These are phyloP conservation scores for Oreohelix idahoensis DNA, from an alignment of 1,140 invertebrate species.

Conservation along the genomic window DNA sequence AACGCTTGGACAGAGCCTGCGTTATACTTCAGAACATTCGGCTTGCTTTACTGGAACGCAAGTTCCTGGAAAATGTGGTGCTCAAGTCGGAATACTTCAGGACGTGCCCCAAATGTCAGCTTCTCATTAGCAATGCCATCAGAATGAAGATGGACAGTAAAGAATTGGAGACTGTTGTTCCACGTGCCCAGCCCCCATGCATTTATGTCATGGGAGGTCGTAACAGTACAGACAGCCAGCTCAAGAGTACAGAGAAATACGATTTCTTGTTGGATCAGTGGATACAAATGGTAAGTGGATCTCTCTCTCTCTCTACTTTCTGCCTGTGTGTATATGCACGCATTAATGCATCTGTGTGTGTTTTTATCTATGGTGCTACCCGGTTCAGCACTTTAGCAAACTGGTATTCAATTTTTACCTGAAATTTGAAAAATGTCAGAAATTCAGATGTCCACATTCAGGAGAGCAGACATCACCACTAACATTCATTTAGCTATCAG, in stretches of 20 bases:
- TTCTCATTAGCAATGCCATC: slow-evolving; percentile 68
- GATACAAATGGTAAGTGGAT: slow-evolving; percentile 63
- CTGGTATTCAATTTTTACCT: too few species aligned
- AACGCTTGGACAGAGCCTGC: slow-evolving; percentile 55
- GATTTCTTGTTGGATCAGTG: slow-evolving; percentile 68
- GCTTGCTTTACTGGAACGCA: slow-evolving; percentile 61
- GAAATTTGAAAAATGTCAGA: too few species aligned
- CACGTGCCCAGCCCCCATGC: slow-evolving; percentile 74
- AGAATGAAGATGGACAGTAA: slow-evolving; percentile 57
- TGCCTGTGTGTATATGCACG: too few species aligned
- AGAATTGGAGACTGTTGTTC: slow-evolving; percentile 56
- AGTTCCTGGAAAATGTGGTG: slow-evolving; percentile 67
- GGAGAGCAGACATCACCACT: too few species aligned
- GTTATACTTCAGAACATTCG: slow-evolving; percentile 62
- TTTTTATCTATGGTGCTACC: too few species aligned
- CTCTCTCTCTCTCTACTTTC: too few species aligned
- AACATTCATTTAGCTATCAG: too few species aligned
- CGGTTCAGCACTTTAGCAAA: too few species aligned
- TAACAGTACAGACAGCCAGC: slow-evolving; percentile 69
- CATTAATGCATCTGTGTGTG: too few species aligned
- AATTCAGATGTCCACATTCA: too few species aligned
- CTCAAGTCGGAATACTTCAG: slow-evolving; percentile 67
- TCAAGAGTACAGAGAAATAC: slow-evolving; percentile 69
- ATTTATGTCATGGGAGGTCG: slow-evolving; percentile 71
- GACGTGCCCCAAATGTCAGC: slow-evolving; percentile 69